These are phyloP conservation scores for Chloroceryle aenea DNA, from an alignment of 2,113 vertebrate species.

Conservation along the genomic window DNA sequence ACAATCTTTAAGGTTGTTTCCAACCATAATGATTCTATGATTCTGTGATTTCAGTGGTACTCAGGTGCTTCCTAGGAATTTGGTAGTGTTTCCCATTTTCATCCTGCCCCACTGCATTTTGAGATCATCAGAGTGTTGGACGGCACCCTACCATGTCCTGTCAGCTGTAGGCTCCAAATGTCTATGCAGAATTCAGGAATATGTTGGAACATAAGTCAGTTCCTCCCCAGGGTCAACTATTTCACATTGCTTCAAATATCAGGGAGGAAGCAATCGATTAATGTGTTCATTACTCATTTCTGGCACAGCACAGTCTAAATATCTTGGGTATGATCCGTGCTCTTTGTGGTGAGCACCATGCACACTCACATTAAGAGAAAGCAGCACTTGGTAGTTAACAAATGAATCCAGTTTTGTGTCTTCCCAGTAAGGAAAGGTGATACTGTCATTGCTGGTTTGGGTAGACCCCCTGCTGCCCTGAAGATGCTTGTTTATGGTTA, in stretches of 20 bases:
- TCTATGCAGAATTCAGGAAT: background rate
- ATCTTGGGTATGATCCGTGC: background rate
- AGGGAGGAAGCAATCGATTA: conserved; percentile 1
- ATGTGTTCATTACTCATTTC: background rate
- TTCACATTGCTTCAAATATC: background rate
- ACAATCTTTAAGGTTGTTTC: too few relatives aligned
- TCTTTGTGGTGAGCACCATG: background rate
- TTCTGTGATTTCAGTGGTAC: background rate
- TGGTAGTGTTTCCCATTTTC: background rate
- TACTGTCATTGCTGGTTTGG: background rate
- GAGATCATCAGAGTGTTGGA: background rate
- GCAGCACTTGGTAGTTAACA: background rate
- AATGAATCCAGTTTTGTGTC: background rate
- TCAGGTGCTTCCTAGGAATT: background rate
- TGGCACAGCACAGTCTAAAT: background rate
- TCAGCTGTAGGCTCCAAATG: background rate
- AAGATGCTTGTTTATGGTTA: background rate
- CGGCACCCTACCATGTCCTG: fast-evolving
- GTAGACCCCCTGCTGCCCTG: background rate
- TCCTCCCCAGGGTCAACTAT: background rate
- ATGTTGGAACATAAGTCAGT: background rate
- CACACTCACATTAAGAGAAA: background rate
- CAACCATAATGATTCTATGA: background rate
- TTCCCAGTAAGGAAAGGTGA: background rate
- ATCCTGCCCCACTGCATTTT: background rate